These are phyloP conservation scores for Cecidostiba fungosa DNA, from an alignment of 2,888 invertebrate genomes.

Conservation along the genomic window DNA sequence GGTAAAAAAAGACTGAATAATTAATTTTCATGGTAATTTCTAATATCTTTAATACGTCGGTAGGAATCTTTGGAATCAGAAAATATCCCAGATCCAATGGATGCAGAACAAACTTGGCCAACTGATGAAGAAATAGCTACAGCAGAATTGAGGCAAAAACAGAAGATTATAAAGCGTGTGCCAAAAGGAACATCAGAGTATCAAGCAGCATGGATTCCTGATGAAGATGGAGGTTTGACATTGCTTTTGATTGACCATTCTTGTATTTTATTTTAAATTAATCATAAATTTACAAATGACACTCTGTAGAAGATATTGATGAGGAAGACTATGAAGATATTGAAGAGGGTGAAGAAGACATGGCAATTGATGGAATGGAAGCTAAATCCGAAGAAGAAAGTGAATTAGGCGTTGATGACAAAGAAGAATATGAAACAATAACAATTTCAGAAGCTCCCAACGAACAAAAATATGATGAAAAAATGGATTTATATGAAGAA, in stretches of 20 bases:
- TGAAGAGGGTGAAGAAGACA: conserved; percentile 80
- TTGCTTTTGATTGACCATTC: conserved; percentile 19
- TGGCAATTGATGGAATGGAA: conserved; percentile 73
- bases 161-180: conserved; percentile 88
- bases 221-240: conserved; percentile 82
- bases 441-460: conserved; percentile 77
- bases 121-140: conserved; percentile 93
- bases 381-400: conserved; percentile 73
- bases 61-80: conserved; percentile 88
- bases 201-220: conserved; percentile 96
- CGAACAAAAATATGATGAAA: conserved; percentile 79
- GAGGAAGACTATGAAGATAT: conserved; percentile 81
- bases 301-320: conserved; percentile 67
- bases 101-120: conserved; percentile 98
- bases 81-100: conserved; percentile 93
- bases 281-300: conserved; percentile 12
- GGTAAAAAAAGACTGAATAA: conserved; percentile 68
- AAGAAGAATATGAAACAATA: conserved; percentile 86
- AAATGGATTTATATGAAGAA: conserved; percentile 90
- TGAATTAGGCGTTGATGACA: conserved; percentile 82
- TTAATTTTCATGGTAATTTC: conserved; percentile 26
- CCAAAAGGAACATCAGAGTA: conserved; percentile 98
- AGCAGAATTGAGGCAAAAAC: conserved; percentile 84
- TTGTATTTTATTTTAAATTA: conserved; percentile 32
- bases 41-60: conserved; percentile 26